Evolutionary conservation across 2,888 invertebrate genomes (phyloP).

Genomic region (Chaitophorus viminalis): DNA sequence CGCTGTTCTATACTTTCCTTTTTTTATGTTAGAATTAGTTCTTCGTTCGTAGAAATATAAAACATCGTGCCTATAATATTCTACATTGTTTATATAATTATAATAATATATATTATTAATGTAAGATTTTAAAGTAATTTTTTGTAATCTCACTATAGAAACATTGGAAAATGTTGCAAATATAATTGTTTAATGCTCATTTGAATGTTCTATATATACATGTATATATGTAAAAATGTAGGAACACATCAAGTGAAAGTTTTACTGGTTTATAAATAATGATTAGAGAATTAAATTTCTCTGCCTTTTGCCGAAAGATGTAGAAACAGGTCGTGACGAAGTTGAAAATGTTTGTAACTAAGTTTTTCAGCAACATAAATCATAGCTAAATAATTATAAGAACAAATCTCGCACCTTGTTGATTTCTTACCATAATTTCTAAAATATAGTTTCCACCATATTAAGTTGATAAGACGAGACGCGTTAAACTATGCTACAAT

Average conservation of each 20-base stretch:
- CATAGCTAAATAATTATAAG: background rate
- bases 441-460: background rate
- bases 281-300: constrained; percentile 7
- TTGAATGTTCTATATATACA: background rate
- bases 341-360: constrained; percentile 6
- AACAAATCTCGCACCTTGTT: background rate
- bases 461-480: background rate
- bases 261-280: constrained; percentile 10
- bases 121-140: background rate
- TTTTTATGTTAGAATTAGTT: too few species aligned
- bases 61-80: background rate
- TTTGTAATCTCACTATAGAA: background rate
- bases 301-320: background rate
- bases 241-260: background rate
- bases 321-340: background rate
- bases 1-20: too few species aligned
- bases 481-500: background rate
- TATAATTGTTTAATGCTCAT: background rate
- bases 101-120: background rate
- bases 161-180: background rate
- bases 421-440: background rate
- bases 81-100: background rate
- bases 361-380: constrained; percentile 31
- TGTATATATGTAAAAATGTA: background rate
- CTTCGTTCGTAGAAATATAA: background rate